Percentiles rank a stretch among this genome's conserved stretches.
These are phyloP conservation scores for Drosophila diplacantha DNA, from an alignment of 2,888 invertebrate species.

Conservation along the genomic window DNA sequence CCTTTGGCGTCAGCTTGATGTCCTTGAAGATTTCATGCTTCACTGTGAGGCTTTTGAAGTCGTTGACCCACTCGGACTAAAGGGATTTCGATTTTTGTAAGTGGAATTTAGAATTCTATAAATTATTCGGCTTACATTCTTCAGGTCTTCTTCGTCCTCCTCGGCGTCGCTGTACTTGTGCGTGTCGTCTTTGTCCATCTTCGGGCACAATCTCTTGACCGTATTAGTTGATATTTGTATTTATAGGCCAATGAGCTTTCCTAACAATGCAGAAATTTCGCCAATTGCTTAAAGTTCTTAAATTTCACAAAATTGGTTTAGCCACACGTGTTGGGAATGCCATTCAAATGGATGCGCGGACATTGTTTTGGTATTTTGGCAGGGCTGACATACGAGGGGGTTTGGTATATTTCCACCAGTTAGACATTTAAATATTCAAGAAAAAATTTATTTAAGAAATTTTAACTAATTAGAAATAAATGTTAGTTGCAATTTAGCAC, in stretches of 20 bases:
- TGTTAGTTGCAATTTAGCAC: background rate
- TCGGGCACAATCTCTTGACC: conserved; percentile 2
- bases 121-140: conserved; percentile 35
- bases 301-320: conserved; percentile 8
- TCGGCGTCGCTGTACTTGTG: conserved; percentile 77
- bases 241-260: background rate
- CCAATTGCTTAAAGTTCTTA: conserved; percentile 7
- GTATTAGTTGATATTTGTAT: background rate
- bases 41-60: conserved; percentile 68
- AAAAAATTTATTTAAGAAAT: background rate
- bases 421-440: background rate
- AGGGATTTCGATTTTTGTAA: background rate
- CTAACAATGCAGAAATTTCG: background rate
- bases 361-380: conserved; percentile 51
- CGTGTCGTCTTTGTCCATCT: conserved; percentile 41
- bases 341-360: conserved; percentile 36
- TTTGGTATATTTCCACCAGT: background rate
- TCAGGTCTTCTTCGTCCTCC: conserved; percentile 63
- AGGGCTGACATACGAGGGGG: background rate
- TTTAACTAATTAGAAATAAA: background rate
- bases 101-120: background rate
- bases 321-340: conserved; percentile 35
- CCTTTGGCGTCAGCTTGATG: conserved; percentile 44
- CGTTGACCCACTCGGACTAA: conserved; percentile 58
- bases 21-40: conserved; percentile 68